These are phyloP conservation scores for Cryptoblepharus egeriae DNA, from an alignment of 2,797 vertebrate species.

Conservation along the genomic window DNA sequence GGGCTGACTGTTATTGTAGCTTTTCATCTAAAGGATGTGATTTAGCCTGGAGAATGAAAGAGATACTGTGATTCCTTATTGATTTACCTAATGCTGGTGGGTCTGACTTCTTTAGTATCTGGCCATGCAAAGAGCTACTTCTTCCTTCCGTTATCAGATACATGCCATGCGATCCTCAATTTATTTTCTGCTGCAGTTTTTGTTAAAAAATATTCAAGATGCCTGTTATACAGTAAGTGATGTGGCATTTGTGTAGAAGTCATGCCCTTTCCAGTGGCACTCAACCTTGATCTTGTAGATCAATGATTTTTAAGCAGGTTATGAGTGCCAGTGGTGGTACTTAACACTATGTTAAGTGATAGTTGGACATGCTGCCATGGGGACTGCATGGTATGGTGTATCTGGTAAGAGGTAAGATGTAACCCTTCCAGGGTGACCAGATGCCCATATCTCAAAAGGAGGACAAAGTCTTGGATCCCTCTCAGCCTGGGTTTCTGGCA, in stretches of 20 bases:
- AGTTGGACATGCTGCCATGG: too few relatives aligned
- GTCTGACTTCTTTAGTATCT: neutral
- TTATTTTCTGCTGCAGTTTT: constrained; percentile 40
- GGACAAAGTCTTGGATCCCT: too few relatives aligned
- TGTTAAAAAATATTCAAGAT: constrained; percentile 47
- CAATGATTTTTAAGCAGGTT: too few relatives aligned
- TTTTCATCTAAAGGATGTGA: neutral
- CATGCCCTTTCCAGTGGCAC: neutral
- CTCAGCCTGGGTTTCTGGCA: too few relatives aligned
- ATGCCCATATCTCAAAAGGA: too few relatives aligned
- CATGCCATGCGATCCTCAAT: neutral
- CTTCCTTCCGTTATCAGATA: constrained; percentile 11
- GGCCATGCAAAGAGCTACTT: constrained; percentile 17
- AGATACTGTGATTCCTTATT: fast-evolving
- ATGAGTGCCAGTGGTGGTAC: too few relatives aligned
- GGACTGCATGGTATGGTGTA: too few relatives aligned
- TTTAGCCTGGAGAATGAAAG: neutral
- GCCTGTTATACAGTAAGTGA: constrained; percentile 33
- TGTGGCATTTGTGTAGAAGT: constrained; percentile 18
- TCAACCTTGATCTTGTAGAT: neutral
- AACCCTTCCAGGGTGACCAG: too few relatives aligned
- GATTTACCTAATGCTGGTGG: neutral
- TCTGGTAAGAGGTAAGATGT: too few relatives aligned
- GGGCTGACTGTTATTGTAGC: neutral
- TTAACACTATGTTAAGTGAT: too few relatives aligned